phyloP scores from a whole-genome alignment of 2,113 vertebrate genomes.

The Sinocyclocheilus anophthalmus region DNA sequence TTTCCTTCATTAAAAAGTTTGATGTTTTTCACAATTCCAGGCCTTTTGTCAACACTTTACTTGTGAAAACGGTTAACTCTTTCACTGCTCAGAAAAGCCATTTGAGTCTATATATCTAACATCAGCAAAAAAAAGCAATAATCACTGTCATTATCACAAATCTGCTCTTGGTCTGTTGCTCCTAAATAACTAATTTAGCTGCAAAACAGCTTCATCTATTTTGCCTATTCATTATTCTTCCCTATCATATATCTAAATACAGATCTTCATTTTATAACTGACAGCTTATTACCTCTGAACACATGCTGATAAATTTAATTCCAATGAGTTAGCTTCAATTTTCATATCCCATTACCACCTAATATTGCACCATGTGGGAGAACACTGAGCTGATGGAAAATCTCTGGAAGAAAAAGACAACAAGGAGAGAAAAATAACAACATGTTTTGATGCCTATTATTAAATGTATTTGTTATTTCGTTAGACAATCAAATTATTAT shows the following conservation, averaged over 20 bases:
- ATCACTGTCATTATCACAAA: constrained; percentile 74
- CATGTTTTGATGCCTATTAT: not conserved
- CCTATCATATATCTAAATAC: constrained; percentile 83
- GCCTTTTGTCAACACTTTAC: constrained; percentile 49
- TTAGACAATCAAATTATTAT: constrained; percentile 5
- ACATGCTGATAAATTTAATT: constrained; percentile 83
- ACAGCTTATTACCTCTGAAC: constrained; percentile 83
- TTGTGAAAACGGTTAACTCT: constrained; percentile 62
- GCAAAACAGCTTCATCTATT: constrained; percentile 79
- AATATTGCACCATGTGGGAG: constrained; percentile 68
- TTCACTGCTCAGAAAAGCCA: constrained; percentile 35
- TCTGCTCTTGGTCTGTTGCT: constrained; percentile 71
- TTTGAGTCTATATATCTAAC: not conserved
- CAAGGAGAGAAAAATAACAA: constrained; percentile 6
- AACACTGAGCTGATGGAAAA: constrained; percentile 59
- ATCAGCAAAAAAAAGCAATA: constrained; percentile 64
- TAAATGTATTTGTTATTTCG: constrained; percentile 11
- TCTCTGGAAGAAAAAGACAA: constrained; percentile 2
- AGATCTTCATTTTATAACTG: constrained; percentile 82
- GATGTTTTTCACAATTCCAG: constrained; percentile 65
- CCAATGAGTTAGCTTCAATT: constrained; percentile 79
- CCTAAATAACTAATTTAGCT: constrained; percentile 80
- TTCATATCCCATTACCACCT: constrained; percentile 78
- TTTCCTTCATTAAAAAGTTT: constrained; percentile 69
- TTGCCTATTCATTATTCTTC: constrained; percentile 76